Percentiles rank a stretch among this genome's conserved stretches.
Conservation (phyloP, 1,140 invertebrate genomes). For the silkworm (Bombyx mori) region ASM3026992v2 NC_085119.1:9804501-9805000, state of each 20-base stretch:
- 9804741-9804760: background rate
- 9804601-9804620: conserved; percentile 27
- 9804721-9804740: conserved; percentile 5
- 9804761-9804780: background rate
- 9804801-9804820: too few relatives aligned
- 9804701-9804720: conserved; percentile 15
- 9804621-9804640: conserved; percentile 25
- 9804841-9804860: too few relatives aligned
- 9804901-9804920: too few relatives aligned
- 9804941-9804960: too few relatives aligned
- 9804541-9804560: conserved; percentile 13
- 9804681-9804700: conserved; percentile 6
- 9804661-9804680: conserved; percentile 7
- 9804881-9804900: too few relatives aligned
- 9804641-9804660: conserved; percentile 22
- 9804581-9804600: conserved; percentile 26
- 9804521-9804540: background rate
- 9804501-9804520: conserved; percentile 10
- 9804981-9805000: too few relatives aligned
- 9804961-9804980: too few relatives aligned
- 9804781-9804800: too few relatives aligned
- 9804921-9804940: too few relatives aligned
- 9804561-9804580: conserved; percentile 22
- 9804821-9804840: too few relatives aligned
- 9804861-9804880: too few relatives aligned